These are phyloP conservation scores for Sebastes oblongus DNA, from an alignment of 2,797 vertebrate species.

Conservation along the genomic window DNA sequence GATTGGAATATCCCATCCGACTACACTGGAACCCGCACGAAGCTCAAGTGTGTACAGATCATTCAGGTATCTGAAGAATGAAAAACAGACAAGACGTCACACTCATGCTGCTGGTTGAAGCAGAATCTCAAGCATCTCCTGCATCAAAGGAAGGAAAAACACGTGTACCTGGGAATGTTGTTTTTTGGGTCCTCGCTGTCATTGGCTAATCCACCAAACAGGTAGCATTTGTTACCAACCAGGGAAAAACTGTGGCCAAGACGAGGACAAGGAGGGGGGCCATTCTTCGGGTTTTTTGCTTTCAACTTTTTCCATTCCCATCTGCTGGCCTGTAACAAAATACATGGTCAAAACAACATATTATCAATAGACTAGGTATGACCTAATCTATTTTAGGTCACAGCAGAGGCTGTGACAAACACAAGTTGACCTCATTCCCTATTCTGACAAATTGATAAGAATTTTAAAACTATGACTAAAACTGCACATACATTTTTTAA, in stretches of 20 bases:
- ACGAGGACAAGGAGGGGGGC: constrained; percentile 93
- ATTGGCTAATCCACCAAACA: constrained; percentile 95
- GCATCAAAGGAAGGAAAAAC: not conserved
- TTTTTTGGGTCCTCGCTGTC: constrained; percentile 98
- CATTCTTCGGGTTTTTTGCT: constrained; percentile 95
- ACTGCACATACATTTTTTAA: not conserved
- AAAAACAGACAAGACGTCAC: not conserved
- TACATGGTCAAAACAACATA: not conserved
- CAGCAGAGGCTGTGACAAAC: not conserved
- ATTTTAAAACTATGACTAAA: not conserved
- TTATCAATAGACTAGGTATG: not conserved
- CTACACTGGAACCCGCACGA: constrained; percentile 91
- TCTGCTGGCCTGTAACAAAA: constrained; percentile 87
- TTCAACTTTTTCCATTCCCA: constrained; percentile 99
- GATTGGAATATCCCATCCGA: constrained; percentile 96
- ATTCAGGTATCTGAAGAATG: constrained; percentile 88
- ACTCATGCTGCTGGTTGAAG: not conserved
- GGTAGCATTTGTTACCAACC: constrained; percentile 95
- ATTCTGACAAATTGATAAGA: not conserved
- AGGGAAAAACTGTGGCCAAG: constrained; percentile 96
- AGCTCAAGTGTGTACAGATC: constrained; percentile 95
- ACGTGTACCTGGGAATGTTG: constrained; percentile 93
- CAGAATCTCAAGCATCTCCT: not conserved
- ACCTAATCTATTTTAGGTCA: not conserved
- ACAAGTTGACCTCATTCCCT: not conserved